Evolutionary conservation across 2,797 vertebrate genomes (phyloP).

Genomic region (Myotis pilosus): DNA sequence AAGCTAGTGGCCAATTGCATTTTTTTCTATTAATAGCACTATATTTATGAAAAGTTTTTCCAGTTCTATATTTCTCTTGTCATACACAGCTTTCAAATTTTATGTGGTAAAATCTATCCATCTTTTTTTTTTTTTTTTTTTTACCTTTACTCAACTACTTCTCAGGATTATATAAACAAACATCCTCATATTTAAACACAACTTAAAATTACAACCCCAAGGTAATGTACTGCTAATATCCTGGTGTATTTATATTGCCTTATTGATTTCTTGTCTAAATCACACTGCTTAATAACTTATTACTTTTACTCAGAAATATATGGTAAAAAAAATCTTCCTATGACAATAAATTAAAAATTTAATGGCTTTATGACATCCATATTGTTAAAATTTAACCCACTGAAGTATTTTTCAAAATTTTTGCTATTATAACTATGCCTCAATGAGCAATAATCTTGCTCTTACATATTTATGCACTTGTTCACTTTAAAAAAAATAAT

Average conservation of each 20-base stretch:
- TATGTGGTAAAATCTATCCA: neutral
- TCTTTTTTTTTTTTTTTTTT: neutral
- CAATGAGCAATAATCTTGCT: neutral
- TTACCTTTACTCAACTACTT: neutral
- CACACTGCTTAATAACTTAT: neutral
- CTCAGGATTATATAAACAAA: neutral
- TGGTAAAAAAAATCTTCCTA: neutral
- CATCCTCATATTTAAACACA: neutral
- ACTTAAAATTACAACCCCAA: constrained; percentile 1
- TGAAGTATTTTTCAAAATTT: neutral
- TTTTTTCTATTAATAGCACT: neutral
- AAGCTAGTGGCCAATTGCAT: neutral
- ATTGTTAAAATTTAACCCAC: neutral
- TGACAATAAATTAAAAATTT: neutral
- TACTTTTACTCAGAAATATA: constrained; percentile 12
- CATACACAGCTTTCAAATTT: neutral
- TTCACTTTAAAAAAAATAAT: neutral
- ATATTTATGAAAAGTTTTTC: neutral
- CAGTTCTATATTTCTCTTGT: neutral
- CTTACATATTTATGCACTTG: neutral
- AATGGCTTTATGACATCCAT: neutral
- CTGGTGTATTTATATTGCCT: neutral
- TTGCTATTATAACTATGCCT: neutral
- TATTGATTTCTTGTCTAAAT: neutral
- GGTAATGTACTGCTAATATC: neutral